phyloP scores from a whole-genome alignment of 2,888 invertebrate species.

The Cataglyphis rosenhaueri region DNA sequence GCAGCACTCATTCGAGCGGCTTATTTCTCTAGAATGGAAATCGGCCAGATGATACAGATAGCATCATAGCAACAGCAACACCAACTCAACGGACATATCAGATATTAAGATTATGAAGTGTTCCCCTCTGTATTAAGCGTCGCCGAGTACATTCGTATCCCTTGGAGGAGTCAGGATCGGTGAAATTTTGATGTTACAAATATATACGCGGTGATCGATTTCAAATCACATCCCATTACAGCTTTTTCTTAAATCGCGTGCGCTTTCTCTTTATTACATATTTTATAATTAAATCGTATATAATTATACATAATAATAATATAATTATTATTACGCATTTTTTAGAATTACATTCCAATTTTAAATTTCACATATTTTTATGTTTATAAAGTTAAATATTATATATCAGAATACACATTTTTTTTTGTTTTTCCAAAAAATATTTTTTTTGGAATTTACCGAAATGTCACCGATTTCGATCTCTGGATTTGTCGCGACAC shows the following conservation, averaged over 20 bases:
- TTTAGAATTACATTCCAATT: neutral
- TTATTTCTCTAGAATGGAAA: constrained; percentile 14
- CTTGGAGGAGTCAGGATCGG: neutral
- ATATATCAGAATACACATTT: neutral
- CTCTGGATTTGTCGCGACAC: neutral
- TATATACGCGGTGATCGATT: neutral
- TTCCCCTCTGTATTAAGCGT: constrained; percentile 36
- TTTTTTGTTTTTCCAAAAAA: neutral
- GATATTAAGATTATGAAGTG: constrained; percentile 52
- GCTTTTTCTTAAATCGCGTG: neutral
- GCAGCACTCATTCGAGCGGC: constrained; percentile 47
- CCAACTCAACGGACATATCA: constrained; percentile 67
- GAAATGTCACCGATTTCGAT: neutral
- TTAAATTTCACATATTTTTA: neutral
- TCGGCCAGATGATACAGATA: constrained; percentile 40
- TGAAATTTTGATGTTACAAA: constrained; percentile 21
- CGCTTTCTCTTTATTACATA: neutral
- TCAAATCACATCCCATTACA: neutral
- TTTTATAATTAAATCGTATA: constrained; percentile 5
- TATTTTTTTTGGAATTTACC: neutral
- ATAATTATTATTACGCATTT: neutral
- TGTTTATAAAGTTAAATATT: neutral
- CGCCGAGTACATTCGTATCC: constrained; percentile 29
- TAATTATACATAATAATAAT: constrained; percentile 1
- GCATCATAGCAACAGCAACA: constrained; percentile 42